Percentiles rank a stretch among this genome's conserved stretches.
Evolutionary conservation across 2,113 vertebrate species (phyloP).

Genomic region (human): GRCh38 chr1:32621501-32622000

Average conservation of each 20-base stretch:
- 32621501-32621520: background rate
- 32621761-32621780: background rate
- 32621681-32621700: background rate
- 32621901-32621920: slow-evolving; percentile 96
- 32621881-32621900: slow-evolving; percentile 95
- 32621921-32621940: slow-evolving; percentile 99
- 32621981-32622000: background rate
- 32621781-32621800: slow-evolving; percentile 23
- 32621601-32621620: background rate
- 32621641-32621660: background rate
- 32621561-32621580: background rate
- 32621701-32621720: slow-evolving; percentile 38
- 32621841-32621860: background rate
- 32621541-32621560: background rate
- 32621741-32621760: slow-evolving; percentile 6
- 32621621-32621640: background rate
- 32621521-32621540: background rate
- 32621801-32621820: slow-evolving; percentile 12
- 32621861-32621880: slow-evolving; percentile 96
- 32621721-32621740: background rate
- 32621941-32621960: slow-evolving; percentile 92
- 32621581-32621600: background rate
- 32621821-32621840: background rate
- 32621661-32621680: background rate
- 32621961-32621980: slow-evolving; percentile 39